Conservation (phyloP, 2,797 vertebrate species). For the Gouania willdenowi region DNA sequence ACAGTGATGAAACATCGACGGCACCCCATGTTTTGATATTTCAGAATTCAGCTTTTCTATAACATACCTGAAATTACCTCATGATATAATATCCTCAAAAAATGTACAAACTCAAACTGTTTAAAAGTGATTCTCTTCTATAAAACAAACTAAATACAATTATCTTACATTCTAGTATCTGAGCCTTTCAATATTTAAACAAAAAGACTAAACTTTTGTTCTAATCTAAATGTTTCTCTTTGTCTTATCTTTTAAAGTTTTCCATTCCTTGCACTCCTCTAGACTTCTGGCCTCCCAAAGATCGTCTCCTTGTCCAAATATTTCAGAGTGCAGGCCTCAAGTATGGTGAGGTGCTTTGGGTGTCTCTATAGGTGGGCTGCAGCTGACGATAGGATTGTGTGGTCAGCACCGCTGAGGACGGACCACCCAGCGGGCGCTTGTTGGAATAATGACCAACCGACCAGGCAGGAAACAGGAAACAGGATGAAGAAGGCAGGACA, state of each 20-base stretch:
- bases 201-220: conserved; percentile 36
- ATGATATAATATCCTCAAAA: too few relatives aligned
- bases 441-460: conserved; percentile 60
- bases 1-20: conserved; percentile 47
- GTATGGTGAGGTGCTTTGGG: conserved; percentile 63
- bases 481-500: conserved; percentile 71
- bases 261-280: conserved; percentile 34
- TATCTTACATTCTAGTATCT: too few relatives aligned
- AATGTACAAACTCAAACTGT: too few relatives aligned
- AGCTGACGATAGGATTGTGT: conserved; percentile 66
- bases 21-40: conserved; percentile 20
- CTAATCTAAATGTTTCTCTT: conserved; percentile 61
- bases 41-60: too few relatives aligned
- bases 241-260: conserved; percentile 60
- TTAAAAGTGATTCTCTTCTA: too few relatives aligned
- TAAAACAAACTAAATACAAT: too few relatives aligned
- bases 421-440: conserved; percentile 75
- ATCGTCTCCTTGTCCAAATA: conserved; percentile 60
- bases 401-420: conserved; percentile 59
- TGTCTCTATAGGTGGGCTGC: conserved; percentile 67
- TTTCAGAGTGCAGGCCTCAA: conserved; percentile 71
- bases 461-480: conserved; percentile 68
- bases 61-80: too few relatives aligned
- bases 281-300: conserved; percentile 30
- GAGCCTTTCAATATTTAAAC: conserved; percentile 46